Percentiles rank a stretch among this genome's conserved stretches.
phyloP scores from a whole-genome alignment of 2,797 vertebrate genomes.

The Clamator glandarius region DNA sequence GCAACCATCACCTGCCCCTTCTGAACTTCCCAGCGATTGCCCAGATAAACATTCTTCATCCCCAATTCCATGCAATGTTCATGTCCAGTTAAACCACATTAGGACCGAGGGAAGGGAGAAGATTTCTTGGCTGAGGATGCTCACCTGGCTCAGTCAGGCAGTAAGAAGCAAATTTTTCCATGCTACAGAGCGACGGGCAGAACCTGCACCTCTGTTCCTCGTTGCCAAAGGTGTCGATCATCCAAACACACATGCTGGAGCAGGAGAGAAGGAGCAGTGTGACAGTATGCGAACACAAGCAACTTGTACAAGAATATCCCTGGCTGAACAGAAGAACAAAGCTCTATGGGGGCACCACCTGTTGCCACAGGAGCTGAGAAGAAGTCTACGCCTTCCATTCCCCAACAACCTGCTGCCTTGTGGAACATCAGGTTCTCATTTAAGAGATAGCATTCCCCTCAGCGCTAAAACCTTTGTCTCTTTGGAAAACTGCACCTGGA shows the following conservation, averaged over 20 bases:
- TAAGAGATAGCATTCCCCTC: background rate
- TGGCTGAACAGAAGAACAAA: background rate
- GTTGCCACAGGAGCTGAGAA: background rate
- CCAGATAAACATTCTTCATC: background rate
- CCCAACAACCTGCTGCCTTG: background rate
- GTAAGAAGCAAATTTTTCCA: constrained; percentile 96
- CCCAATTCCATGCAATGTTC: rapidly evolving
- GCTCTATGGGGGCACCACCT: background rate
- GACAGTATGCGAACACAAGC: background rate
- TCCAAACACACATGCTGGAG: constrained; percentile 95
- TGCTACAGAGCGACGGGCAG: constrained; percentile 90
- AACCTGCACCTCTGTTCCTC: constrained; percentile 86
- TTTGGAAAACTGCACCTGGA: background rate
- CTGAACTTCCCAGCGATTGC: background rate
- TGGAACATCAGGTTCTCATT: background rate
- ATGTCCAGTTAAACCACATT: too few species aligned
- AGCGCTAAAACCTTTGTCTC: background rate
- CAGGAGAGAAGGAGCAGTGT: constrained; percentile 24
- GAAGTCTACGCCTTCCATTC: background rate
- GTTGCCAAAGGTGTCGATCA: constrained; percentile 93
- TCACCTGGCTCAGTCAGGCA: constrained; percentile 97
- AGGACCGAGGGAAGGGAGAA: background rate
- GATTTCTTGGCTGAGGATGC: background rate
- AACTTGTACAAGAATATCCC: background rate
- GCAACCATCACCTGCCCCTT: background rate